Evolutionary conservation across 2,113 vertebrate genomes (phyloP).

Genomic region (Hippocampus guttulatus): DNA sequence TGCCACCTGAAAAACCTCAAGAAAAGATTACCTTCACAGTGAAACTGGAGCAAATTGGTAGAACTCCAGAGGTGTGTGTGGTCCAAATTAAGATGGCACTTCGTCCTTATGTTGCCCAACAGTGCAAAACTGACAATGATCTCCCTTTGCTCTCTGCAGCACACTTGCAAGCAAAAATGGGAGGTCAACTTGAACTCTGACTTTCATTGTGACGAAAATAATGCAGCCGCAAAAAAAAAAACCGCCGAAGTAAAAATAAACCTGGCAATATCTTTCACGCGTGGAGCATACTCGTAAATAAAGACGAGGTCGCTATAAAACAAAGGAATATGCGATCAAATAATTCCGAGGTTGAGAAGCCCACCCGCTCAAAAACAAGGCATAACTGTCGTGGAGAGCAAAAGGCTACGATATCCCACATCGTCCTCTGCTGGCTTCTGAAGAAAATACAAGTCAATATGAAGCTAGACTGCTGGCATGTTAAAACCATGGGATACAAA

Average conservation of each 20-base stretch:
- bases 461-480: not conserved
- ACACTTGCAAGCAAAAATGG: not conserved
- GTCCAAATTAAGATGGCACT: not conserved
- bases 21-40: too few species aligned
- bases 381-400: too few species aligned
- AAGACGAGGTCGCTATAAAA: not conserved
- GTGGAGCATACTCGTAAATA: not conserved
- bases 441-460: not conserved
- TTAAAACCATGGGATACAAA: not conserved
- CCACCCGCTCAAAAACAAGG: not conserved
- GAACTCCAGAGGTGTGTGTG: not conserved
- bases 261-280: not conserved
- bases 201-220: slow-evolving; percentile 3
- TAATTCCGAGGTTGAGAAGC: slow-evolving; percentile 1
- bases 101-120: not conserved
- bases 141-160: not conserved
- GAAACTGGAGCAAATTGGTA: not conserved
- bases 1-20: not conserved
- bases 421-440: not conserved
- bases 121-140: not conserved
- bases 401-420: not conserved
- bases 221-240: not conserved
- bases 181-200: not conserved
- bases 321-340: not conserved
- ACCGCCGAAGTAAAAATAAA: too few species aligned